A percentile compares a stretch with the other conserved stretches of the same genome.
Conservation (phyloP, 1,140 invertebrate species). For the Limonius californicus region DNA sequence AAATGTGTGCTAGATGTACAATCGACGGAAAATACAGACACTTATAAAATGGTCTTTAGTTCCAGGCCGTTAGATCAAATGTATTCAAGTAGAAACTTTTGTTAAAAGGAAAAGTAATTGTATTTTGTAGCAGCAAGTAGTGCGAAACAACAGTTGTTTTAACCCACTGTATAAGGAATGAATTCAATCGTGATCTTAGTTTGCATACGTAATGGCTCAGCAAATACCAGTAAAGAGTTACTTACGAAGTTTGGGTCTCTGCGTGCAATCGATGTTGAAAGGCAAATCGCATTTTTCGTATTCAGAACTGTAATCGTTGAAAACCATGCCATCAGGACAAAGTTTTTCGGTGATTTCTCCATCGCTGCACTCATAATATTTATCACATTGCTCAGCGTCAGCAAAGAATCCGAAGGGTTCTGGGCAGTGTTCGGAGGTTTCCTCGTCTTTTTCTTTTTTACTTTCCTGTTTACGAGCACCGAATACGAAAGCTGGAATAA, state of each 20-base stretch:
- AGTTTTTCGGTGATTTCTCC: constrained; percentile 70
- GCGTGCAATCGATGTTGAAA: constrained; percentile 78
- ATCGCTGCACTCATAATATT: constrained; percentile 81
- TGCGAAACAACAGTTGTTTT: neutral
- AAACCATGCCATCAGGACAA: constrained; percentile 88
- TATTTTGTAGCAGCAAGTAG: neutral
- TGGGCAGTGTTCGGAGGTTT: constrained; percentile 65
- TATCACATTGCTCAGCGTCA: constrained; percentile 83
- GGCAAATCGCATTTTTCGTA: constrained; percentile 86
- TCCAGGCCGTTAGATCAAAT: no score
- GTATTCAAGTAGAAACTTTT: no score
- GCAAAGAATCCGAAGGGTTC: constrained; percentile 81
- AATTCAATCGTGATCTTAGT: no score
- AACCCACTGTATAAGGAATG: no score
- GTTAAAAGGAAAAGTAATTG: no score
- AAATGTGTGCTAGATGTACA: no score
- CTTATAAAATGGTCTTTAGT: no score
- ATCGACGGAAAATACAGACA: no score
- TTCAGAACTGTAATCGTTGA: constrained; percentile 77
- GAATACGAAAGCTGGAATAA: constrained; percentile 4
- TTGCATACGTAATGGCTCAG: no score
- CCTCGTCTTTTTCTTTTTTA: constrained; percentile 26
- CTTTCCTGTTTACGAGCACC: constrained; percentile 6
- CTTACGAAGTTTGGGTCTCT: constrained; percentile 76
- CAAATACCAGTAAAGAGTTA: no score